Evolutionary conservation across 2,797 vertebrate genomes (phyloP), one percentile per base, ranked within the genome.

Genomic region (Harpagifer antarcticus): DNA sequence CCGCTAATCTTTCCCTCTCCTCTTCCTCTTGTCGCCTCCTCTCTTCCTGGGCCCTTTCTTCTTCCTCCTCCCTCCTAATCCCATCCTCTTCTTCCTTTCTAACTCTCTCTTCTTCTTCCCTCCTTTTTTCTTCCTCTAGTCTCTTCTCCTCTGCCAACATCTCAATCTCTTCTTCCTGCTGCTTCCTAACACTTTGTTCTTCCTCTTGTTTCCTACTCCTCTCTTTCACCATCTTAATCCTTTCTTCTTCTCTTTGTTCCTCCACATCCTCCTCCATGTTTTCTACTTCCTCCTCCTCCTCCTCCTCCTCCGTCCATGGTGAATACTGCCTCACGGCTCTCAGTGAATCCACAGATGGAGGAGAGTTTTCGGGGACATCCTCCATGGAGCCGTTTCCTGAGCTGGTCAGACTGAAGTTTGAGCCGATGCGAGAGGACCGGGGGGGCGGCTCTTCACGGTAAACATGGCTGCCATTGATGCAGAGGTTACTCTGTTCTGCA

Each of bases 401-500:
- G 27, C 93, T 92, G 60, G 91, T 82, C 75, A 97, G 86, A 73
- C 97, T 97, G 88, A 97, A 96, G 37, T 94, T 95, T 0, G 97
- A 98, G 0, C 94, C 93, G 0, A 63, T 17, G 0, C 60, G 76
- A 33, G 91, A 70, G 2, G 92, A 86, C 1, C 86, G 85, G 48
- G 83, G 85, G 54, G 87, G 95, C 0, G 87, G 81, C 65, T 96
- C 95, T 45, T 99, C 96, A 6, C 93, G 75, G 68, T 99, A 99
- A 1, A 98, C 76, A 0, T 98, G 97, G 17, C 93, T 98, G 71
- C 97, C 97, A 0, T 99, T 99, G 89, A 99, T 97, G 62, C 98
- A 98, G 80, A 99, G 14, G 11, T 95, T 97, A 2, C 95, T 96
- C 68, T 94, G 96, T 27, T 96, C 96, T 0, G 13, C 57, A 7